phyloP scores from a whole-genome alignment of 2,113 vertebrate species.

The Chamaetylas fuelleborni region DNA sequence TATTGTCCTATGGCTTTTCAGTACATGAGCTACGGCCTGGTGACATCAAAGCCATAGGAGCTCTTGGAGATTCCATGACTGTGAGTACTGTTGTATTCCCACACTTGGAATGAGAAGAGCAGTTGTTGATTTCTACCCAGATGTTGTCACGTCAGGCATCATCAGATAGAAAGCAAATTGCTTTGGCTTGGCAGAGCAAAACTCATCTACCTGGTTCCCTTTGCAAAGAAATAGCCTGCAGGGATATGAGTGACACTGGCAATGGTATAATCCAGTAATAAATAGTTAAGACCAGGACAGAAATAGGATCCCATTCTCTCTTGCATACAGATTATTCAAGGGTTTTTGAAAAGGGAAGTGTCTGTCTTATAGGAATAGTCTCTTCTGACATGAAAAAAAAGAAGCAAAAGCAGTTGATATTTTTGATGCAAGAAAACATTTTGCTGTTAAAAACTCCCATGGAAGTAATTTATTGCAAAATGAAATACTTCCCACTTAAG shows the following conservation, averaged over 20 bases:
- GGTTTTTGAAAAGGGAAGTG: neutral
- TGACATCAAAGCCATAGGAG: constrained; percentile 85
- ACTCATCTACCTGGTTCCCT: neutral
- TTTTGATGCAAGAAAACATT: neutral
- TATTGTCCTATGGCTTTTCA: constrained; percentile 36
- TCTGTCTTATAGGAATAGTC: neutral
- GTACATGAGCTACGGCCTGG: constrained; percentile 84
- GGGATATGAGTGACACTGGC: neutral
- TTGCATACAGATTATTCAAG: neutral
- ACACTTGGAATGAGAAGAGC: neutral
- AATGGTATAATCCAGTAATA: neutral
- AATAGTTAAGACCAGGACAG: neutral
- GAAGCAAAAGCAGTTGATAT: neutral
- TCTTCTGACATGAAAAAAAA: neutral
- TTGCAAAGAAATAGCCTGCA: neutral
- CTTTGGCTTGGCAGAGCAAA: neutral
- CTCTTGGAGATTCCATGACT: constrained; percentile 89
- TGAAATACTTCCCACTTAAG: neutral
- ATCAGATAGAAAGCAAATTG: neutral
- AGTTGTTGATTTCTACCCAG: neutral
- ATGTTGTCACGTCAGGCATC: neutral
- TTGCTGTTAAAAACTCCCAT: neutral
- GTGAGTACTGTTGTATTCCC: constrained; percentile 70
- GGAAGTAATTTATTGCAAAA: neutral
- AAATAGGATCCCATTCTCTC: neutral